Evolutionary conservation across 2,113 vertebrate genomes (phyloP).

Genomic region (Eclectus roratus): DNA sequence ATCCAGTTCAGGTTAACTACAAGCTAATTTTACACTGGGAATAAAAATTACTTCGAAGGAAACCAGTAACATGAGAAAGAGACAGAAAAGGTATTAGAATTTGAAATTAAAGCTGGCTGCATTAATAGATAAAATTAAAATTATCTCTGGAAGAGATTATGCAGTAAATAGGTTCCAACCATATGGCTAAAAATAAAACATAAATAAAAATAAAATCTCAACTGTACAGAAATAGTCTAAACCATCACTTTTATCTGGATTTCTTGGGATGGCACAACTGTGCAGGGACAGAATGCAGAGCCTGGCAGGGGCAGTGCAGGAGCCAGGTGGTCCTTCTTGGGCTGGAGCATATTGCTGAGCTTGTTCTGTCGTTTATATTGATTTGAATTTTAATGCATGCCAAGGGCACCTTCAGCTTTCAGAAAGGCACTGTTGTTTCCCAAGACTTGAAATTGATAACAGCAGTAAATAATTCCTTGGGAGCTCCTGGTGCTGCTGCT

Average conservation of each 20-base stretch:
- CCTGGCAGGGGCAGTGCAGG: not conserved
- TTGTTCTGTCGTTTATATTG: not conserved
- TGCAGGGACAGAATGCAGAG: not conserved
- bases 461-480: not conserved
- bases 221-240: not conserved
- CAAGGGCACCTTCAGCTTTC: constrained; percentile 43
- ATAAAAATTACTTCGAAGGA: not conserved
- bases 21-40: not conserved
- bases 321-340: not conserved
- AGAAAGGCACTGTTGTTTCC: not conserved
- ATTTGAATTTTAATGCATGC: not conserved
- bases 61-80: not conserved
- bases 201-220: not conserved
- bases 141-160: not conserved
- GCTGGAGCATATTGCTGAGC: not conserved
- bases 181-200: not conserved
- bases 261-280: not conserved
- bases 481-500: not conserved
- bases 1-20: not conserved
- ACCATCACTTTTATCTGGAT: not conserved
- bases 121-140: not conserved
- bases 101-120: not conserved
- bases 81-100: not conserved
- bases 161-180: not conserved
- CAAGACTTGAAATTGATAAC: not conserved